Percentiles rank a stretch among this genome's conserved stretches.
Conservation (phyloP, 2,797 vertebrate species). For the Nothura maculosa region DNA sequence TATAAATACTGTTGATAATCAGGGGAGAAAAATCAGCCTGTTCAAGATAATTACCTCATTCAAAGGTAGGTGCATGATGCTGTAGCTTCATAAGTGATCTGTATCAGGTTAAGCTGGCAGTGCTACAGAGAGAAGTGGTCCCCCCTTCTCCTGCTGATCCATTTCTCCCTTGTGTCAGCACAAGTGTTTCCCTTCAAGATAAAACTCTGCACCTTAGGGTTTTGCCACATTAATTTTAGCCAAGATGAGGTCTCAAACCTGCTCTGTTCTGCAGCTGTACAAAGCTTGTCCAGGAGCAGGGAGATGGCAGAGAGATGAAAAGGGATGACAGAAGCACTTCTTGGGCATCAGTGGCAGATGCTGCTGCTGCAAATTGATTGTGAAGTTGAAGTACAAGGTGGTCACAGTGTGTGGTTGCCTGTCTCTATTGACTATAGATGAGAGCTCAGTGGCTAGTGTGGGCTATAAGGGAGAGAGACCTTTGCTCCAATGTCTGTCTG, state of each 20-base stretch:
- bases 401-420: background rate
- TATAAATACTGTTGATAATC: background rate
- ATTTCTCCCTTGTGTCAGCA: background rate
- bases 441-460: background rate
- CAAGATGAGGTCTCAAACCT: background rate
- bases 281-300: background rate
- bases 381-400: background rate
- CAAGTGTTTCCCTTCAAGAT: background rate
- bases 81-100: background rate
- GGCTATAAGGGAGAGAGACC: background rate
- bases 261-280: background rate
- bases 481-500: background rate
- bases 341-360: slow-evolving; percentile 1
- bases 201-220: background rate
- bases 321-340: background rate
- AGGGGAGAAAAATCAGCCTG: background rate
- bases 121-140: background rate
- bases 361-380: background rate
- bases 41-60: background rate
- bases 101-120: background rate
- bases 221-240: slow-evolving; percentile 22
- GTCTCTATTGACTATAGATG: background rate
- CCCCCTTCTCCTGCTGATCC: background rate
- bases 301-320: slow-evolving; percentile 14
- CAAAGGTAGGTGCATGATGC: background rate